Conservation (phyloP, 2,888 invertebrate species). For the Hyles lineata region DNA sequence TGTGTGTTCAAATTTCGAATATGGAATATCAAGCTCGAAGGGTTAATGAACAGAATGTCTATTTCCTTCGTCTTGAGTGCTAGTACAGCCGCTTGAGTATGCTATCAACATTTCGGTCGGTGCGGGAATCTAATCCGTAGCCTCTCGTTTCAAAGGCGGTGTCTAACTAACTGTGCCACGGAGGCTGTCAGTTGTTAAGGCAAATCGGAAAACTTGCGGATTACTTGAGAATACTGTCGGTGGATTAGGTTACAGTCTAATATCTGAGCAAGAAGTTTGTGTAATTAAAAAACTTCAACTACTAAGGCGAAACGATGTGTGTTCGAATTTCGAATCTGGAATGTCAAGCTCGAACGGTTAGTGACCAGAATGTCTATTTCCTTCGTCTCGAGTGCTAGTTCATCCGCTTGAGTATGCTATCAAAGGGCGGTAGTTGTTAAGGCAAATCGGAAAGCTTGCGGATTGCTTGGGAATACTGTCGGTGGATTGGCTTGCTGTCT, state of each 20-base stretch:
- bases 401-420: not conserved
- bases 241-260: not conserved
- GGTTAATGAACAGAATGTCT: not conserved
- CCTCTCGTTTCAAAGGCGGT: no score
- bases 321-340: not conserved
- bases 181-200: not conserved
- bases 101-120: no score
- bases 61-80: not conserved
- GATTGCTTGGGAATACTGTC: not conserved
- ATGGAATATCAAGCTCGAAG: not conserved
- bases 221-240: not conserved
- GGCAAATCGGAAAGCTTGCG: not conserved
- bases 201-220: not conserved
- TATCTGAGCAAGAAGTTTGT: no score
- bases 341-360: not conserved
- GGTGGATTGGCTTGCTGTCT: not conserved
- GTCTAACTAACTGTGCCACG: no score
- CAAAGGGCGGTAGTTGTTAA: conserved; percentile 3
- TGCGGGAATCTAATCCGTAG: no score
- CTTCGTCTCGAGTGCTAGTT: not conserved
- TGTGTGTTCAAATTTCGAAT: not conserved
- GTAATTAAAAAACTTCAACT: not conserved
- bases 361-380: conserved; percentile 1
- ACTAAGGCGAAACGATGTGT: not conserved
- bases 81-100: conserved; percentile 1